Conservation (phyloP, 2,113 vertebrate species). For the Pelodiscus sinensis region DNA sequence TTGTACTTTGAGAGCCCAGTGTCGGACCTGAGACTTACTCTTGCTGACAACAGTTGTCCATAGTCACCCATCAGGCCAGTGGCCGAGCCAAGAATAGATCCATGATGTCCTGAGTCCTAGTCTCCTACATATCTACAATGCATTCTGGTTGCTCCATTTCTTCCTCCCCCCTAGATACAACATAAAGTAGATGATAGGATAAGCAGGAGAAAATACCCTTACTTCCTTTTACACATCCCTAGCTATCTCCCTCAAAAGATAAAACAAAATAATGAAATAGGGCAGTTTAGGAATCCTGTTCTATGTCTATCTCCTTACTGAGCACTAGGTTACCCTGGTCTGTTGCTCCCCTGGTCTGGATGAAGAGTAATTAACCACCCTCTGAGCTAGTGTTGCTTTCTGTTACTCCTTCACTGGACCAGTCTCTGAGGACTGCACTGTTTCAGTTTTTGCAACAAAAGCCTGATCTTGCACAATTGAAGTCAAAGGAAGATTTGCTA, state of each 20-base stretch:
- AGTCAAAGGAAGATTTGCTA: not conserved
- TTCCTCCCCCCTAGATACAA: not conserved
- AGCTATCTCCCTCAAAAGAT: not conserved
- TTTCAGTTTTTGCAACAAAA: not conserved
- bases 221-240: not conserved
- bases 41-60: not conserved
- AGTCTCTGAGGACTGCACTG: not conserved
- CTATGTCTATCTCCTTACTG: too few relatives aligned
- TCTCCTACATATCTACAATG: not conserved
- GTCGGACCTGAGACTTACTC: too few relatives aligned
- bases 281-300: not conserved
- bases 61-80: not conserved
- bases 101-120: not conserved
- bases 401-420: accelerated
- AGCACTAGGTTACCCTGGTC: too few relatives aligned
- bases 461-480: accelerated
- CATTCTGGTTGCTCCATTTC: not conserved
- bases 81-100: not conserved
- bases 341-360: too few relatives aligned
- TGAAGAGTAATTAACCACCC: not conserved
- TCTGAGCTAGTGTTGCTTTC: not conserved
- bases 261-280: not conserved
- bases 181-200: not conserved
- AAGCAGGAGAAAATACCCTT: not conserved
- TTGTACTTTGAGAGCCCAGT: too few relatives aligned